Percentiles rank a stretch among this genome's conserved stretches.
These are phyloP conservation scores for Clarias batrachus DNA, from an alignment of 2,113 vertebrate genomes.

Conservation along the genomic window DNA sequence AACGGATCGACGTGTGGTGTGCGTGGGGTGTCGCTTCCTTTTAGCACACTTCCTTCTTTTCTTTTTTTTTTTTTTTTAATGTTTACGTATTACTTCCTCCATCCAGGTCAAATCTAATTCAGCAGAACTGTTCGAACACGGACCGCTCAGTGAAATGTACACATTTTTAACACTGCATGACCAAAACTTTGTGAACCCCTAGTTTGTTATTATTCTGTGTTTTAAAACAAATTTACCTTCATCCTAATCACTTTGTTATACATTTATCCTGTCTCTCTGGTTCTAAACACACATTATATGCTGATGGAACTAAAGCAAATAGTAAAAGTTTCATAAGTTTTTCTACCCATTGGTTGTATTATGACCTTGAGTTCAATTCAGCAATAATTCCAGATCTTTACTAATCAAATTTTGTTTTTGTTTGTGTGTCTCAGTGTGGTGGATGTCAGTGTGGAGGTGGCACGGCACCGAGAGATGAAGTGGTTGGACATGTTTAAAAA, in stretches of 20 bases:
- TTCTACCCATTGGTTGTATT: too few species aligned
- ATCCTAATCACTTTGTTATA: neutral
- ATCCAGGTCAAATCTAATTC: neutral
- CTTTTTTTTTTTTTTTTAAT: neutral
- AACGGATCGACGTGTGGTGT: too few species aligned
- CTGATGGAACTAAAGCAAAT: neutral
- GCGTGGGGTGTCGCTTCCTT: neutral
- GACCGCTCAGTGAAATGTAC: too few species aligned
- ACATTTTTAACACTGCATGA: neutral
- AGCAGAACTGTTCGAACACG: neutral
- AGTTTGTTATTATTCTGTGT: neutral
- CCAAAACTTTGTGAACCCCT: neutral
- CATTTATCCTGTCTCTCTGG: too few species aligned
- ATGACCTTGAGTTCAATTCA: neutral
- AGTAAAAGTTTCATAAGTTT: too few species aligned
- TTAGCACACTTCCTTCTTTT: neutral
- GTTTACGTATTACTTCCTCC: constrained; percentile 16
- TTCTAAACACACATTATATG: too few species aligned
- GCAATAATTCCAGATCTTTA: constrained; percentile 11
- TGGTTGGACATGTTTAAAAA: constrained; percentile 89
- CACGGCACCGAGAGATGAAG: constrained; percentile 86
- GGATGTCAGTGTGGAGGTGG: constrained; percentile 80
- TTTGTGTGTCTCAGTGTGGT: constrained; percentile 70
- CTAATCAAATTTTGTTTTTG: neutral
- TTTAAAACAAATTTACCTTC: neutral